Percentiles rank a stretch among this genome's conserved stretches.
Conservation (phyloP, 2,888 invertebrate genomes). For the Drosophila anceps region DNA sequence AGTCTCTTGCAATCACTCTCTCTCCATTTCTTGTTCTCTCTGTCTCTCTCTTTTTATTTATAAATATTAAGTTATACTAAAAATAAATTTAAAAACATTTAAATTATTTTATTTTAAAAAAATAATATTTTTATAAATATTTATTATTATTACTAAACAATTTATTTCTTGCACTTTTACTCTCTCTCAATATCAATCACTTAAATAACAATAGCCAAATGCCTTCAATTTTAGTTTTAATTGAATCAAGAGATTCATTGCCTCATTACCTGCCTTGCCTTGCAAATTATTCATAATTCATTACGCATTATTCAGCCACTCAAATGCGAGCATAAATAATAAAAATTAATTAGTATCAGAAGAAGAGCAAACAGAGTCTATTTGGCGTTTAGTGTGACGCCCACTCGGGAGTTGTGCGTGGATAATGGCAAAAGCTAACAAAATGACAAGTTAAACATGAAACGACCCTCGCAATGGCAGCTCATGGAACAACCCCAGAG, state of each 20-base stretch:
- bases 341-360: conserved; percentile 8
- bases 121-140: too few species aligned
- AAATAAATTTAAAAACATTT: too few species aligned
- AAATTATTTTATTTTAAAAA: too few species aligned
- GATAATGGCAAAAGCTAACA: conserved; percentile 33
- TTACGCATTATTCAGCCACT: neutral
- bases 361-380: neutral
- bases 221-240: neutral
- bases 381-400: conserved; percentile 6
- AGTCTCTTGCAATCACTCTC: too few species aligned
- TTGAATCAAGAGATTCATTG: neutral
- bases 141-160: too few species aligned
- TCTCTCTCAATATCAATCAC: neutral
- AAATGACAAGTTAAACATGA: conserved; percentile 34
- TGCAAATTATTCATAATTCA: conserved; percentile 1
- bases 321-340: neutral
- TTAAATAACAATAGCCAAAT: neutral
- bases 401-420: conserved; percentile 19
- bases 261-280: neutral
- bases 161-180: neutral
- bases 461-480: neutral
- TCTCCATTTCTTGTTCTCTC: neutral
- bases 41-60: neutral
- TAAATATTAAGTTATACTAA: too few species aligned
- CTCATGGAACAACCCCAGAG: conserved; percentile 19